Base-by-base conservation (phyloP, 1,140 invertebrate species). In the Bombus vancouverensis region DNA sequence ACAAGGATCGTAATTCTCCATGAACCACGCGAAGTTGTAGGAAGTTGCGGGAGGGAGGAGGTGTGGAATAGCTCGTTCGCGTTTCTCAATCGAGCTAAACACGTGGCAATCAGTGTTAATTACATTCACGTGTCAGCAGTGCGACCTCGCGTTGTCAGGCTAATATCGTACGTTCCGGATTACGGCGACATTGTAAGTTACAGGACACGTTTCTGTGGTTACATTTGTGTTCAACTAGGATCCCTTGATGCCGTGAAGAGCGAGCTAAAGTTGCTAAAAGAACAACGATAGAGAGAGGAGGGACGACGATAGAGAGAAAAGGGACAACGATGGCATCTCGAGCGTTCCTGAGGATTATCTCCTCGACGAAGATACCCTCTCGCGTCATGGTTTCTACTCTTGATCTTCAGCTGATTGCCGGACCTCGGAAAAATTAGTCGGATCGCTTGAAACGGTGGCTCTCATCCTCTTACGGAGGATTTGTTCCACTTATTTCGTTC, bases 271-370 rank as follows among this genome's bases (percentile, higher is more conserved):
- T 53, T 53, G 18, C 47, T 53, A 53, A 53, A 53, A 53, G 47
- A 10, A 9, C 28, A 15, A 28, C 22, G 28, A 8, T 6, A 3
- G 44, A 22, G 12, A 18, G 65, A 59, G 3, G 18, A 22, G 44
- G 37, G 53, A 59, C 6, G 37, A 71, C 53, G 78, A 10, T 10
- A 32, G 25, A 53, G 37, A 39, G 59, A 22, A 77, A 34, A 70
- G 80, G 65, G 72, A 81, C 8, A 62, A 87, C 70, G 85, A 85
- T 85, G 81, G 81, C 86, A 82, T 90, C 89, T 85, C 86, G 82
- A 88, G 82, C 71, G 88, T 76, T 84, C 81, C 57, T 39, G 44
- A 73, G 88, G 89, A 90, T 90, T 87, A 90, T 90, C 88, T 89
- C 66, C 76, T 83, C 85, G 18, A 4, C 72, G 25, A 15, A 75